Evolutionary conservation across 2,888 invertebrate species (phyloP).

Genomic region (Lasius fuliginosus): DNA sequence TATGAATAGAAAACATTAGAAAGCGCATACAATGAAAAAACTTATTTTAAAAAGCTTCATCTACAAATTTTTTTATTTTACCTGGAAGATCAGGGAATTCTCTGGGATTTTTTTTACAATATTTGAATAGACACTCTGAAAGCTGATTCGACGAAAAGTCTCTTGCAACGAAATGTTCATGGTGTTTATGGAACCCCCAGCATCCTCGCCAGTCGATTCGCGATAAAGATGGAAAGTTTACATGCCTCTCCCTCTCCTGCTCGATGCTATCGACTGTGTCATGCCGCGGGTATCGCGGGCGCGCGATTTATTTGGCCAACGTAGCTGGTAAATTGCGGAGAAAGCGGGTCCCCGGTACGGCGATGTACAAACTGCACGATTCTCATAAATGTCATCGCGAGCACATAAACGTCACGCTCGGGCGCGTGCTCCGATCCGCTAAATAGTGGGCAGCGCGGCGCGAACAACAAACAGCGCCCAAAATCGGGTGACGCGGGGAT

Average conservation of each 20-base stretch:
- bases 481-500: neutral
- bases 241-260: neutral
- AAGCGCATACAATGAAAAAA: no score
- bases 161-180: neutral
- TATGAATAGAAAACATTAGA: no score
- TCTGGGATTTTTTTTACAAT: no score
- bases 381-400: conserved; percentile 49
- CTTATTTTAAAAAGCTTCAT: no score
- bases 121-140: no score
- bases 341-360: conserved; percentile 6
- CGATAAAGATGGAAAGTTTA: neutral
- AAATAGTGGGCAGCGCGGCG: neutral
- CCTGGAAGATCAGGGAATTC: no score
- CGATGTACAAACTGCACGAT: conserved; percentile 37
- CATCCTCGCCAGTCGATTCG: neutral
- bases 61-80: no score
- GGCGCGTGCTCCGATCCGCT: neutral
- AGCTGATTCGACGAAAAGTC: neutral
- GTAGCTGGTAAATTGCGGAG: conserved; percentile 40
- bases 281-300: conserved; percentile 29
- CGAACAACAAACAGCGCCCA: neutral
- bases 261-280: conserved; percentile 31
- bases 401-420: conserved; percentile 28
- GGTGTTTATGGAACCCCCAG: neutral
- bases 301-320: conserved; percentile 36